Base-by-base conservation (phyloP, 37 sponge, comb jelly and placozoan genomes). In the Ianthella basta region DNA sequence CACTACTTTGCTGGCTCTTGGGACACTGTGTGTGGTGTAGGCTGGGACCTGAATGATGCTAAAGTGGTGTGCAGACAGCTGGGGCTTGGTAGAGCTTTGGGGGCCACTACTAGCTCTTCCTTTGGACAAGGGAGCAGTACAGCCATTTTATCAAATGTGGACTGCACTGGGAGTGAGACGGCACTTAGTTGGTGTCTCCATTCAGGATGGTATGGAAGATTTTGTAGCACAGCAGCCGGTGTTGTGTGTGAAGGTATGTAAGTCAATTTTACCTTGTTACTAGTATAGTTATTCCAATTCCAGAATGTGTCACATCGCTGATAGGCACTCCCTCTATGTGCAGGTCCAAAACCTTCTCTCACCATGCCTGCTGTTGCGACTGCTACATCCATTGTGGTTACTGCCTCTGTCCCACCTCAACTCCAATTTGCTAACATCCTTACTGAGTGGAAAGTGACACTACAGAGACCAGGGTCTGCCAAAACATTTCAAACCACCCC, bases 21-120 rank as follows among this genome's bases (percentile, higher is more conserved):
- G 44, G 55, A 53, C 50, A 79, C 79, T 50, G 29, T 79, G 21
- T 79, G 79, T 25, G 30, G 40, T 21, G 18, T 0, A 0, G 55
- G 55, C 27, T 79, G 79, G 79, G 56, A 44, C 55, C 50, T 54
- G 8, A 53, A 27, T 21, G 79, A 53, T 54, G 79, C 79, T 19
- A 79, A 21, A 23, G 79, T 79, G 18, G 79, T 79, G 55, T 79
- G 79, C 55, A 79, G 21, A 16, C 44, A 50, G 27, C 79, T 79
- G 35, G 79, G 79, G 39, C 39, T 54, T 2, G 79, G 53, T 27
- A 29, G 56, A 54, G 79, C 55, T 24, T 0, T 79, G 55, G 14
- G 44, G 44, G 79, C 55, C 30, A 79, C 29, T 21, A 50, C 29
- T 16, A n/a, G 79, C 0, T 36, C 55, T 4, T 15, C 55, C 50